Base-by-base conservation (phyloP, 1,140 invertebrate genomes). In the Pristionchus pacificus region DNA sequence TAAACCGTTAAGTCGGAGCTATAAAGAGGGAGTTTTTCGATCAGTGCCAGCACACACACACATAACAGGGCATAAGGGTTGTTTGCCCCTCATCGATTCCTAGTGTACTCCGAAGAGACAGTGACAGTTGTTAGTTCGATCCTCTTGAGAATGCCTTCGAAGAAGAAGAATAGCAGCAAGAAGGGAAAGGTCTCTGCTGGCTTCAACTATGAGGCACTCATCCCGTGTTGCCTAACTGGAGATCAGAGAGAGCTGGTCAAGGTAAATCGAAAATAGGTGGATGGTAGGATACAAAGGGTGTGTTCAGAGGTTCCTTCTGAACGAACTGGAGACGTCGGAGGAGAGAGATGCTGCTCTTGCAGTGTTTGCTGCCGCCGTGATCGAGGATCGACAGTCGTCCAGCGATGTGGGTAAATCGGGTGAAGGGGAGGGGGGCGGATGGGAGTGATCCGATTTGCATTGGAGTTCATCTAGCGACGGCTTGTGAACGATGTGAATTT, bases 151-250 rank as follows among this genome's bases (percentile, higher is more conserved):
- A 61, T 61, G 60, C 25, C 60, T 30, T 6, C 10, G 10, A 27
- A 25, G 60, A 61, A 24, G 60, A 30, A 30, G 60, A 24, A 24
- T 10, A 61, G 29, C 13, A 61, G 60, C 6, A 6, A 61, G 10
- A 61, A 61, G 10, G 60, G 25, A 30, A 24, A 27, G 6, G 10
- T 13, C 15, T 27, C 25, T 14, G 24, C 55, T 24, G 55, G 55
- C 19, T 61, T 61, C 60, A 24, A 61, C n/a, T 61, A 61, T 30
- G 29, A 25, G 10, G 10, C 60, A 6, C 60, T 61, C 10, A 61
- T 61, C 10, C 60, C 60, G 10, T 13, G n/a, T 13, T 25, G 10
- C 15, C 60, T 61, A 15, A 61, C 60, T 30, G 60, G 60, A 61
- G 15, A 24, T 10, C 10, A 61, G 25, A 61, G 60, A 24, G 25